phyloP scores from a whole-genome alignment of 2,113 vertebrate species.

The Lasiurus cinereus region DNA sequence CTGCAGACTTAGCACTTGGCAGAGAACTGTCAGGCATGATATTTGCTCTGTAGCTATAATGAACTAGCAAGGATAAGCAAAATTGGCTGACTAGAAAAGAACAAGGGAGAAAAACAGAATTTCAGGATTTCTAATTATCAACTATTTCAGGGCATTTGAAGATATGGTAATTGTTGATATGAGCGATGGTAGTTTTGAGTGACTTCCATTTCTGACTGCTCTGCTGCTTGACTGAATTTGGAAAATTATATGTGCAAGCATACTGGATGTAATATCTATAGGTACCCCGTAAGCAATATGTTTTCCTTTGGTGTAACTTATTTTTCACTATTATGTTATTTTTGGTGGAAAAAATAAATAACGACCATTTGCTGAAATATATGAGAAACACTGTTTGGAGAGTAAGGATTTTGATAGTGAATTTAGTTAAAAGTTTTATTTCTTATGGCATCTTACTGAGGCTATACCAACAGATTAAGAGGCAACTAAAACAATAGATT shows the following conservation, averaged over 20 bases:
- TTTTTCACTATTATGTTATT: constrained; percentile 57
- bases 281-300: neutral
- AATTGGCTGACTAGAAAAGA: neutral
- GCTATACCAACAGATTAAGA: neutral
- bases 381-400: constrained; percentile 57
- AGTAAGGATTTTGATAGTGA: constrained; percentile 42
- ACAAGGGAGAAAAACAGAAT: constrained; percentile 9
- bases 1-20: constrained; percentile 53
- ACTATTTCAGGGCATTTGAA: constrained; percentile 54
- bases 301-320: constrained; percentile 66
- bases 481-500: neutral
- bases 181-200: neutral
- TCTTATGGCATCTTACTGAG: neutral
- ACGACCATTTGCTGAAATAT: constrained; percentile 51
- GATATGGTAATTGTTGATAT: constrained; percentile 76
- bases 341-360: constrained; percentile 60
- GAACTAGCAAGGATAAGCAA: constrained; percentile 6
- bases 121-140: neutral
- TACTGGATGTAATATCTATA: constrained; percentile 30
- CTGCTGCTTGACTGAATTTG: constrained; percentile 23
- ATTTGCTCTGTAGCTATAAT: constrained; percentile 6
- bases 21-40: constrained; percentile 76
- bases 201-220: neutral
- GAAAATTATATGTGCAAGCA: constrained; percentile 24
- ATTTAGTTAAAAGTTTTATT: constrained; percentile 64